Conservation (phyloP, 1,140 invertebrate species). For the Drosophila melanica region DNA sequence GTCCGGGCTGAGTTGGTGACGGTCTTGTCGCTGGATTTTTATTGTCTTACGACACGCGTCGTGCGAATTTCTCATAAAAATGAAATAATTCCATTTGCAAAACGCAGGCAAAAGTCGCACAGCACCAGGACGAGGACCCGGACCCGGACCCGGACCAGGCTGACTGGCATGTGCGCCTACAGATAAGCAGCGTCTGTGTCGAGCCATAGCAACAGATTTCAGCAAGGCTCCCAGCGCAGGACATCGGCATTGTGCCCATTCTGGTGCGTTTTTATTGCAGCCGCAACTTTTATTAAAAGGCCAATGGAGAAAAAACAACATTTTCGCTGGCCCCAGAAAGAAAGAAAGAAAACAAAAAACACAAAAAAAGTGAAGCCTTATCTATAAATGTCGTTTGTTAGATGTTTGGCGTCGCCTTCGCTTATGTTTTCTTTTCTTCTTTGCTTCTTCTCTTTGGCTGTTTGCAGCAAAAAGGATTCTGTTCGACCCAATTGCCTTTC, state of each 20-base stretch:
- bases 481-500: slow-evolving; percentile 9
- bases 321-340: background rate
- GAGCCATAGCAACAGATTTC: slow-evolving; percentile 68
- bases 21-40: slow-evolving; percentile 39
- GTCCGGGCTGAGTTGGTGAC: background rate
- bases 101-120: slow-evolving; percentile 42
- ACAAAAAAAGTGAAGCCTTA: slow-evolving; percentile 60
- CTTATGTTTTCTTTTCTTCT: background rate
- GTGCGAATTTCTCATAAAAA: slow-evolving; percentile 67
- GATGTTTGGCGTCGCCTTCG: slow-evolving; percentile 25
- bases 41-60: slow-evolving; percentile 70
- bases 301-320: slow-evolving; percentile 44
- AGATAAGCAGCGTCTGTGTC: slow-evolving; percentile 57
- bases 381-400: slow-evolving; percentile 71
- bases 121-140: background rate
- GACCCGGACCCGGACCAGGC: background rate
- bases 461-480: slow-evolving; percentile 17
- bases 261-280: slow-evolving; percentile 68
- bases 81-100: slow-evolving; percentile 75
- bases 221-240: background rate
- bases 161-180: slow-evolving; percentile 48
- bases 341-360: slow-evolving; percentile 11
- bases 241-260: slow-evolving; percentile 3
- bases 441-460: background rate
- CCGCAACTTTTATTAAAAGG: slow-evolving; percentile 80